Conservation (phyloP, 2,797 vertebrate genomes). For the Limosa lapponica region DNA sequence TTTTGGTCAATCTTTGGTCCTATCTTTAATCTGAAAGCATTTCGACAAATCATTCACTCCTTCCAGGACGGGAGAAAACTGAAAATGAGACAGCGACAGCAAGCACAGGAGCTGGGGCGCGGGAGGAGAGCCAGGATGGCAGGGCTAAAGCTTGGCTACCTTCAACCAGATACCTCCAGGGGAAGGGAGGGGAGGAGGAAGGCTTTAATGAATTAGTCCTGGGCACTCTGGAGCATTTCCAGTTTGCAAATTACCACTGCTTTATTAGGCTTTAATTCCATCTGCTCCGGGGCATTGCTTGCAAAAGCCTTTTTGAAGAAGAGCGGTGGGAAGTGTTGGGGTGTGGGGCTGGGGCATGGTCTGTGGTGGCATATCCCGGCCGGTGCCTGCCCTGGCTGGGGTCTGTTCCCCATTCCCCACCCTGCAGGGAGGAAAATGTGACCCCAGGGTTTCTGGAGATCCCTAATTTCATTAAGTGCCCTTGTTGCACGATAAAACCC, state of each 20-base stretch:
- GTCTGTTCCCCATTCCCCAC: neutral
- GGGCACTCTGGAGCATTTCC: constrained; percentile 30
- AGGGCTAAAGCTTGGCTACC: neutral
- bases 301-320: constrained; percentile 30
- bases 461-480: neutral
- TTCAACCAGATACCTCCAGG: neutral
- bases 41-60: neutral
- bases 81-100: neutral
- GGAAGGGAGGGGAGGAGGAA: constrained; percentile 27
- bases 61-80: neutral
- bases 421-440: neutral
- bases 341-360: neutral
- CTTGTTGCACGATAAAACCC: neutral
- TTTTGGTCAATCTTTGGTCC: neutral
- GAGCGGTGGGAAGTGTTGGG: neutral
- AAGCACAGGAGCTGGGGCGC: rapidly evolving
- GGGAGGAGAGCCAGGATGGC: neutral
- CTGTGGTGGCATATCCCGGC: rapidly evolving
- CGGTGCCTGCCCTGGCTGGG: neutral
- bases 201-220: constrained; percentile 30
- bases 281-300: neutral
- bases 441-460: neutral
- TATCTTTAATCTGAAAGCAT: neutral
- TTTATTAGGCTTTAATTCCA: constrained; percentile 56
- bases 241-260: constrained; percentile 49